Conservation (phyloP, 2,888 invertebrate genomes). For the Pimpla rufipes region DNA sequence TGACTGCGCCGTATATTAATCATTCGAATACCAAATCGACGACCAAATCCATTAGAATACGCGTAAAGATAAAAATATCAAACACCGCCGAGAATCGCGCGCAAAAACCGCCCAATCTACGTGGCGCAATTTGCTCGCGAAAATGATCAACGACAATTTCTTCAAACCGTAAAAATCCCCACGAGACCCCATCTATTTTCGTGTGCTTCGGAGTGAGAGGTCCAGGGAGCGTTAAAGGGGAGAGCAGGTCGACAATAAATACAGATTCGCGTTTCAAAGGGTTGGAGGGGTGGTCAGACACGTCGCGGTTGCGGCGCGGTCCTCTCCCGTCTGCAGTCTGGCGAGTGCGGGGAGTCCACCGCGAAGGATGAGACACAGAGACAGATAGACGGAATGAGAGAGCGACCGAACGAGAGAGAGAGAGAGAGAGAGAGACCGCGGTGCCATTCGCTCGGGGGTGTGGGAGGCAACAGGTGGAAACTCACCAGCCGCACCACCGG, state of each 20-base stretch:
- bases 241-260: background rate
- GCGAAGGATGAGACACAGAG: conserved; percentile 46
- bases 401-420: conserved; percentile 64
- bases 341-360: conserved; percentile 14
- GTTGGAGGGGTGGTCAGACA: conserved; percentile 9
- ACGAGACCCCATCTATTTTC: no score
- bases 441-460: conserved; percentile 77
- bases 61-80: no score
- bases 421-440: conserved; percentile 66
- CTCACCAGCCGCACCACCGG: conserved; percentile 62
- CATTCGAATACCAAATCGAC: no score
- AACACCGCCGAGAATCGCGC: no score
- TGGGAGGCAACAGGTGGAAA: conserved; percentile 84
- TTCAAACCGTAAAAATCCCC: no score
- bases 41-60: no score
- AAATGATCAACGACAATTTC: no score
- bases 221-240: background rate
- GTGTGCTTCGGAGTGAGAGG: no score
- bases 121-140: no score
- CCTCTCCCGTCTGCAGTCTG: conserved; percentile 24
- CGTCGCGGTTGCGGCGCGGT: conserved; percentile 1
- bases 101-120: no score
- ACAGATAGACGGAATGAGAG: conserved; percentile 68
- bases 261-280: conserved; percentile 7
- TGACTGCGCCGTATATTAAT: no score